Conservation (phyloP, 2,888 invertebrate species). For the Mellilla xanthometata region DNA sequence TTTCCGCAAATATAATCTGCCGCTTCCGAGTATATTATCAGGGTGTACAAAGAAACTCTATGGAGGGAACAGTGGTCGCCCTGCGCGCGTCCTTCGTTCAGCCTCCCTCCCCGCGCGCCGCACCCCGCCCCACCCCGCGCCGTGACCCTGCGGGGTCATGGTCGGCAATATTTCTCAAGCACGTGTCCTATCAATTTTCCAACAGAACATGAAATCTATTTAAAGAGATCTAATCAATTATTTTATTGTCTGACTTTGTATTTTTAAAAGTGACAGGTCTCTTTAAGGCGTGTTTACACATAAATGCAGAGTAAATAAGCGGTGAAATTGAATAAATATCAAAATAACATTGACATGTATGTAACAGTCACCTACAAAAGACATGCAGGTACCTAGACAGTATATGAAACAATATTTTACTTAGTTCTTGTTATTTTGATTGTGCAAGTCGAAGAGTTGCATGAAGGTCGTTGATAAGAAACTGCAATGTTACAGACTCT, state of each 20-base stretch:
- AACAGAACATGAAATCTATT: conserved; percentile 31
- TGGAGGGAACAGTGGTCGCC: conserved; percentile 25
- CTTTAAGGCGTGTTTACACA: too few relatives aligned
- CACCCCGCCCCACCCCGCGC: conserved; percentile 38
- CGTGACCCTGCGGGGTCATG: conserved; percentile 74
- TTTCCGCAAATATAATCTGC: conserved; percentile 37
- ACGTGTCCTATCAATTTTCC: conserved; percentile 49
- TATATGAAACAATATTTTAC: conserved; percentile 36
- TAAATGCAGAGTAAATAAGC: too few relatives aligned
- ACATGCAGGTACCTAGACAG: conserved; percentile 25
- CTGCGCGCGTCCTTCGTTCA: conserved; percentile 47
- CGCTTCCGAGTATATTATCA: too few relatives aligned
- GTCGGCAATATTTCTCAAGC: conserved; percentile 64
- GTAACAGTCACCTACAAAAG: conserved; percentile 23
- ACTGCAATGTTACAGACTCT: conserved; percentile 59
- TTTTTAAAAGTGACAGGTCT: too few relatives aligned
- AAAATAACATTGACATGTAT: conserved; percentile 15
- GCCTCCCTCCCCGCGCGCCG: conserved; percentile 38
- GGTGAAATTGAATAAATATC: neutral
- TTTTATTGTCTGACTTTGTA: too few relatives aligned
- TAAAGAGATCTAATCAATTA: conserved; percentile 17
- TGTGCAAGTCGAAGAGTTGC: conserved; percentile 58
- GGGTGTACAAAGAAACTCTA: too few relatives aligned
- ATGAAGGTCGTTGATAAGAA: conserved; percentile 78
- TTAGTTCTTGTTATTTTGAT: conserved; percentile 45